Base-by-base conservation (phyloP, 2,113 vertebrate species). In the Colinus virginianus region DNA sequence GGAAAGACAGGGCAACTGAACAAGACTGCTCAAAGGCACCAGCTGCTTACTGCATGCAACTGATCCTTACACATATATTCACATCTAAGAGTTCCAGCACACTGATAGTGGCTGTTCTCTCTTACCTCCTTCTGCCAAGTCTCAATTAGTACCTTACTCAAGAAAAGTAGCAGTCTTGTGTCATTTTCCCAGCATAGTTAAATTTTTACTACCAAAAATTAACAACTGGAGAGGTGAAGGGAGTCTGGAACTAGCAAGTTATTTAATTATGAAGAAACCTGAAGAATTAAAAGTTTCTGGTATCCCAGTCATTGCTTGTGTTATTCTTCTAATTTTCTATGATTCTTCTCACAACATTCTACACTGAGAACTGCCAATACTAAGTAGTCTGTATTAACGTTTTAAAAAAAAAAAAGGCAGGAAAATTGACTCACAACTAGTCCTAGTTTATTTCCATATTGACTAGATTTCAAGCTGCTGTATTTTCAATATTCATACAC, bases 401-500 rank as follows among this genome's bases (percentile, higher is more conserved):
- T 18, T 62, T 18, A 3, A 55, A 55, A 55, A 28, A 55, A 55
- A 30, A 53, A 53, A 48, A 28, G 2, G 21, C 45, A 93, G 43
- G 42, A 84, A 74, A 59, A 21, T 48, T 40, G 40, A 64, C 15
- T 87, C 48, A 75, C 77, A 84, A 78, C 30, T 34, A 64, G 30
- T 66, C 12, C 7, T 46, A 17, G 20, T 42, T 68, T 77, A 75
- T 78, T 93, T 91, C 94, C 58, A 81, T 36, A 84, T 64, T 63
- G 34, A 36, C 46, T 23, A 76, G n/a, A 87, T 66, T 90, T 92
- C 88, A 88, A 28, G 42, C 6, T 82, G 83, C 78, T 45, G 53
- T 42, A 38, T 87, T 48, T 58, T 72, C 81, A 89, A 66, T 78
- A 95, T 34, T 81, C 48, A 93, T 46, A 94, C 61, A 40, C 9